These are phyloP conservation scores for Amphiprion percula DNA, from an alignment of 2,113 vertebrate species.

Conservation along the genomic window DNA sequence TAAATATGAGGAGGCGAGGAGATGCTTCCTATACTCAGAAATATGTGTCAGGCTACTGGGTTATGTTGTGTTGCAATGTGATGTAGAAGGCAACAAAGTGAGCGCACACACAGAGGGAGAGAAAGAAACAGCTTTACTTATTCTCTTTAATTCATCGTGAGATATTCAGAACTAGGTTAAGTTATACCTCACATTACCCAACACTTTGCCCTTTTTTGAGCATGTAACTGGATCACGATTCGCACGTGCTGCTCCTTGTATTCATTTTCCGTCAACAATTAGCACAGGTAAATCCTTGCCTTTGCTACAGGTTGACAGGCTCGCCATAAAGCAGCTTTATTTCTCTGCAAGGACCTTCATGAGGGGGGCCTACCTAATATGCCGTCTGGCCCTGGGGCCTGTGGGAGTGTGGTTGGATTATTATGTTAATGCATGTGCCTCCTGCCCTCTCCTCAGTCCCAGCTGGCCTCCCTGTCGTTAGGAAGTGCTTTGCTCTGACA, in stretches of 20 bases:
- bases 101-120: slow-evolving; percentile 46
- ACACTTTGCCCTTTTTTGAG: slow-evolving; percentile 18
- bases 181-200: slow-evolving; percentile 62
- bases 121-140: slow-evolving; percentile 59
- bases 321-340: slow-evolving; percentile 87
- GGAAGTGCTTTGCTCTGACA: slow-evolving; percentile 99
- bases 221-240: slow-evolving; percentile 33
- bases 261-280: slow-evolving; percentile 79
- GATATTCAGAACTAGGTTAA: slow-evolving; percentile 73
- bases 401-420: slow-evolving; percentile 97
- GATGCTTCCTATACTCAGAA: slow-evolving; percentile 79
- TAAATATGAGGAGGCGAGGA: slow-evolving; percentile 74
- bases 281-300: slow-evolving; percentile 66
- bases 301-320: slow-evolving; percentile 94
- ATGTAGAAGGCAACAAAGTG: slow-evolving; percentile 70
- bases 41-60: slow-evolving; percentile 74
- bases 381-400: slow-evolving; percentile 97
- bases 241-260: background rate
- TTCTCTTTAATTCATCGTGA: slow-evolving; percentile 69
- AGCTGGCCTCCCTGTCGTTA: slow-evolving; percentile 98
- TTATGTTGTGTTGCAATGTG: slow-evolving; percentile 66
- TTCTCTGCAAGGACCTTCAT: slow-evolving; percentile 82
- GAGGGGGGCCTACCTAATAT: slow-evolving; percentile 95
- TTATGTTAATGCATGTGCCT: slow-evolving; percentile 99
- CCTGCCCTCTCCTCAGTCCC: slow-evolving; percentile 98